These are phyloP conservation scores for Leguminivora glycinivorella DNA, from an alignment of 1,140 invertebrate species.

Conservation along the genomic window DNA sequence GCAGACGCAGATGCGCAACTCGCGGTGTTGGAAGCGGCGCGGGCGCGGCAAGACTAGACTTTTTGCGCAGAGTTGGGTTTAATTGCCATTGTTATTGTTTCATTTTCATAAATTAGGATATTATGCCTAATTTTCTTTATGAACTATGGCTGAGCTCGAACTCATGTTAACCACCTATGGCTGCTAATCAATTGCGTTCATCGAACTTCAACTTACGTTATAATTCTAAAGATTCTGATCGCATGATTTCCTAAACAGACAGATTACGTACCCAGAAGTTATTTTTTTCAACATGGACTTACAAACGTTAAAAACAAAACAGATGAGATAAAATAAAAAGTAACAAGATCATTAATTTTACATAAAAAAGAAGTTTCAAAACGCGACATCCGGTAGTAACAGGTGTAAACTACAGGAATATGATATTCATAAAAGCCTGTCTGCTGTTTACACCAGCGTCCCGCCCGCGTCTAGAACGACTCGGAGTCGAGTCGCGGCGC, in stretches of 20 bases:
- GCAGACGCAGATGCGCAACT: neutral
- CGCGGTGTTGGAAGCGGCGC: neutral
- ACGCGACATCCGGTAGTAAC: neutral
- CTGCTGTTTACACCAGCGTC: neutral
- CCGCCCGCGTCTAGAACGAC: too few species aligned
- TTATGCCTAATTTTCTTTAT: neutral
- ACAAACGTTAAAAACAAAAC: too few species aligned
- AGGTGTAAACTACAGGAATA: neutral
- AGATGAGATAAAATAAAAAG: too few species aligned
- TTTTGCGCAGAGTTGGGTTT: conserved; percentile 13
- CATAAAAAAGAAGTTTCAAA: neutral
- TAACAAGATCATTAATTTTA: too few species aligned
- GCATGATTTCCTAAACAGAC: too few species aligned
- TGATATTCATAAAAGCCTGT: neutral
- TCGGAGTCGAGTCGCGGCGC: conserved; percentile 18
- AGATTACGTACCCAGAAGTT: too few species aligned
- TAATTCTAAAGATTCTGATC: too few species aligned
- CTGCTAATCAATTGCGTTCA: too few species aligned
- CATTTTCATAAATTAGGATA: neutral
- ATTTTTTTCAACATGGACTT: too few species aligned
- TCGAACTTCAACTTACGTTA: too few species aligned
- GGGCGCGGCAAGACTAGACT: conserved; percentile 18
- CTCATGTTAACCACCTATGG: too few species aligned
- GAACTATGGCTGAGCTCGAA: too few species aligned
- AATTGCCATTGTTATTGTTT: neutral